phyloP scores from a whole-genome alignment of 2,113 vertebrate genomes.

The Psephotus haematonotus region DNA sequence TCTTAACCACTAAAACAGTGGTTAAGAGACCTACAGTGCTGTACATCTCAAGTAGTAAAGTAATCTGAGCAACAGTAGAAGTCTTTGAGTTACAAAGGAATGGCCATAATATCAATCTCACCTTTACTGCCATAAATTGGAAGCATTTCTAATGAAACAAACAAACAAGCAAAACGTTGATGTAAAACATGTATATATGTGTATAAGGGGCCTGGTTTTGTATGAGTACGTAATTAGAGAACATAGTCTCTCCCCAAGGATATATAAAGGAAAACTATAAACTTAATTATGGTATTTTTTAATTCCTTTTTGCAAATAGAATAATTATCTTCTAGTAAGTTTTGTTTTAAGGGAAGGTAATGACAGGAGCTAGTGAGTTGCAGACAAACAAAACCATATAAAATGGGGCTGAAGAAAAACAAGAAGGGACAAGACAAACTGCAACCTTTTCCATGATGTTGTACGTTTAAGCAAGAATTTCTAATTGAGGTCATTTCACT shows the following conservation, averaged over 20 bases:
- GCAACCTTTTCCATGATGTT: neutral
- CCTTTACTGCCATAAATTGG: neutral
- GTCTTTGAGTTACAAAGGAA: neutral
- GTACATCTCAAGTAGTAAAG: neutral
- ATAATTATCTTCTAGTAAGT: constrained; percentile 3
- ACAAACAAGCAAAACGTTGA: neutral
- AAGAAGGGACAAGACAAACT: neutral
- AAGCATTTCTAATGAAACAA: neutral
- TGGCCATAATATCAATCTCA: neutral
- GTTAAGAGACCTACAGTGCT: neutral
- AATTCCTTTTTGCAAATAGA: constrained; percentile 5
- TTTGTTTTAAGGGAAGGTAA: constrained; percentile 40
- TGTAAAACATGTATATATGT: neutral
- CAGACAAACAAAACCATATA: neutral
- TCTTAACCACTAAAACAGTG: neutral
- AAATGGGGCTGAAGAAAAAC: constrained; percentile 9
- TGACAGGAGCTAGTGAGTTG: constrained; percentile 24
- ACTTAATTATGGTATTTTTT: neutral
- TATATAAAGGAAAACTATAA: constrained; percentile 11
- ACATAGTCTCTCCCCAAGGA: neutral
- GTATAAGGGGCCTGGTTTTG: neutral
- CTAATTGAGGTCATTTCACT: constrained; percentile 61
- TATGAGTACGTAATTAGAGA: constrained; percentile 23
- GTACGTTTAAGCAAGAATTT: constrained; percentile 54
- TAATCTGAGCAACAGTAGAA: neutral